A percentile compares a stretch with the other conserved stretches of the same genome.
Conservation (phyloP, 2,888 invertebrate species). For the Zonitis immaculata region DNA sequence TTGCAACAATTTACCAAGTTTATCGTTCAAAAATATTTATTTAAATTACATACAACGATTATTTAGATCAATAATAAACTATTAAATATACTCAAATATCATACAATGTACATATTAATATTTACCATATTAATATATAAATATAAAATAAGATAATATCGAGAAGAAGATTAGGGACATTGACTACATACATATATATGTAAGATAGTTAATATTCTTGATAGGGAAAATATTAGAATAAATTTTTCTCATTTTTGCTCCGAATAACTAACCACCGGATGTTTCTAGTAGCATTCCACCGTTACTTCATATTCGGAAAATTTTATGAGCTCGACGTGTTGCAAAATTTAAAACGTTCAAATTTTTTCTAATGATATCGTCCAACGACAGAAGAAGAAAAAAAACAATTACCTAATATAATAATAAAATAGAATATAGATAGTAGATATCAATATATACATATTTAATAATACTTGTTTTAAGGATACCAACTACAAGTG, state of each 20-base stretch:
- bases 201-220: constrained; percentile 8
- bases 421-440: too few species aligned
- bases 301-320: constrained; percentile 11
- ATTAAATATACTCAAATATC: too few species aligned
- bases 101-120: constrained; percentile 12
- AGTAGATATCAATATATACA: too few species aligned
- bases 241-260: constrained; percentile 19
- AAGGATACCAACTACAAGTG: not conserved
- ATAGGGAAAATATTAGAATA: constrained; percentile 14
- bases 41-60: too few species aligned
- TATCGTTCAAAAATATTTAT: constrained; percentile 8
- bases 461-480: too few species aligned
- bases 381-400: not conserved
- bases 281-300: constrained; percentile 12
- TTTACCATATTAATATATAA: constrained; percentile 19
- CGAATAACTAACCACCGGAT: constrained; percentile 13
- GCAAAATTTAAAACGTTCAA: constrained; percentile 13
- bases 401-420: constrained; percentile 5
- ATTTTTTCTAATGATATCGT: constrained; percentile 1
- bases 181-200: too few species aligned
- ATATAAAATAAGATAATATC: constrained; percentile 7
- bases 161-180: constrained; percentile 6
- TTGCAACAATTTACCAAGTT: constrained; percentile 19
- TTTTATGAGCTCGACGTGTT: constrained; percentile 14
- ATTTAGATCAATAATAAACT: too few species aligned